Base-by-base conservation (phyloP, 2,113 vertebrate species). In the Neopipo cinnamomea region DNA sequence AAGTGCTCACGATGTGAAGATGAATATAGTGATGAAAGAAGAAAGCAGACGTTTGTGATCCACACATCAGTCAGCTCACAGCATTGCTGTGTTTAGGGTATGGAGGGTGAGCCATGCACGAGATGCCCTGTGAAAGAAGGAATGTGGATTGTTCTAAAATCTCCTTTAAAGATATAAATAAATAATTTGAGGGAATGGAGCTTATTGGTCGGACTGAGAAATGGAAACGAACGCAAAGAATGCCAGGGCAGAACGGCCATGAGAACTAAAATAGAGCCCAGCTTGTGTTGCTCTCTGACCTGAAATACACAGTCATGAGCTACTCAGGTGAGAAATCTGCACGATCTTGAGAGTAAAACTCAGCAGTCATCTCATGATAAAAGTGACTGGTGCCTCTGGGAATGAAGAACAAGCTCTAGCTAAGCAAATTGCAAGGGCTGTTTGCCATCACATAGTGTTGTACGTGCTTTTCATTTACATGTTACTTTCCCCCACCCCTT, bases 321-420 rank as follows among this genome's bases (percentile, higher is more conserved):
- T 21, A 78, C 67, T 89, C 68, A 86, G 79, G 75, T 85, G 81
- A 93, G 74, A 93, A 93, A 95, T 80, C 61, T 82, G 82, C 78
- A 71, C 55, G 14, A 33, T 95, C 76, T 22, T 79, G 71, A 68
- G 77, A 85, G 88, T 92, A 61, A 96, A 94, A 76, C 87, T 93
- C 80, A 35, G 73, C 62, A 79, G 91, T 82, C 83, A 20, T 53
- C 75, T 76, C 79, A 13, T 65, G 83, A 86, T 91, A 88, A 87
- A 95, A 92, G 91, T 14, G 79, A 9, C 50, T 85, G 47, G 59
- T 82, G 78, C 83, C 85, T 63, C 42, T 79, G 88, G 77, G 85
- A 50, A 59, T 84, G 68, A 80, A 20, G 85, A 88, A 82, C 82
- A 91, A 88, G 89, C 72, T 63, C 56, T 13, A 56, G 73, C 76